Evolutionary conservation across 2,113 vertebrate species (phyloP).

Genomic region (Struthio camelus): DNA sequence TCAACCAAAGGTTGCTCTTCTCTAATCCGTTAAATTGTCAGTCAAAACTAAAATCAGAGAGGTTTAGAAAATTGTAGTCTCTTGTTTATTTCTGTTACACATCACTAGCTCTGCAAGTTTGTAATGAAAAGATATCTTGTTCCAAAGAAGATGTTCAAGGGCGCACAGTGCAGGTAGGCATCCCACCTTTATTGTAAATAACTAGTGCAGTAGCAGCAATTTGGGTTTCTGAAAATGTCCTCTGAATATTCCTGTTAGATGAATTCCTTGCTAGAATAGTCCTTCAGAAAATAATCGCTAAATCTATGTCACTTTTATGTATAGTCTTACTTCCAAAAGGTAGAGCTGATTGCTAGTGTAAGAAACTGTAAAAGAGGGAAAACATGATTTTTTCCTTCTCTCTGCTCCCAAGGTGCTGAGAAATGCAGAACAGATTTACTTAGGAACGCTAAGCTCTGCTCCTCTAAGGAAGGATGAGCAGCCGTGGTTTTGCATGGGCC

Average conservation of each 20-base stretch:
- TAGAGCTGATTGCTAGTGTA: background rate
- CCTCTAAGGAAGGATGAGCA: accelerated
- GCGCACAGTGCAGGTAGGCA: background rate
- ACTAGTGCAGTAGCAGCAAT: background rate
- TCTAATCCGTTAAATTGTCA: background rate
- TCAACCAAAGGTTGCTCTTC: background rate
- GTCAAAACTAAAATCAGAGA: background rate
- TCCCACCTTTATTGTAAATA: background rate
- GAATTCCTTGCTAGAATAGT: background rate
- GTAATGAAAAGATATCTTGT: background rate
- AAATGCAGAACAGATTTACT: background rate
- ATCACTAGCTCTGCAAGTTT: background rate
- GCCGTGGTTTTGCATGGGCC: background rate
- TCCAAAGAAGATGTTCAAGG: background rate
- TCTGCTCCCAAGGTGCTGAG: background rate
- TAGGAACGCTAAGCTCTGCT: background rate
- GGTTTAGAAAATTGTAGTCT: background rate
- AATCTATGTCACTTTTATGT: background rate
- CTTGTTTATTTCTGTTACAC: background rate
- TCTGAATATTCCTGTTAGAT: background rate
- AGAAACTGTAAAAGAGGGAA: background rate
- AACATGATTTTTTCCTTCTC: background rate
- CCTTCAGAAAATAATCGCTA: background rate
- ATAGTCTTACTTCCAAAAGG: background rate
- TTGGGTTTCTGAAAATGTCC: background rate